phyloP scores from a whole-genome alignment of 2,888 invertebrate genomes.

The Protonemura montana region DNA sequence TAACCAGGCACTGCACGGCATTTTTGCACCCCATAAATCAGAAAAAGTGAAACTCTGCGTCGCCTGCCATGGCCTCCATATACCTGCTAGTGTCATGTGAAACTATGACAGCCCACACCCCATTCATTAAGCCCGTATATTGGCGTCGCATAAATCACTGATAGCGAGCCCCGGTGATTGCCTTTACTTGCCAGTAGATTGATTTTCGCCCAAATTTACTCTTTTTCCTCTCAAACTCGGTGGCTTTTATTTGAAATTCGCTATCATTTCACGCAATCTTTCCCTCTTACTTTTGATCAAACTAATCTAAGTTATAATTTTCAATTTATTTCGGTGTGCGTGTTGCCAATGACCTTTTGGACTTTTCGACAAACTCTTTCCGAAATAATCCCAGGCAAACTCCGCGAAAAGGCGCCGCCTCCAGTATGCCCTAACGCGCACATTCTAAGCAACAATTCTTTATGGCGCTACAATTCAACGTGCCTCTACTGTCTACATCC shows the following conservation, averaged over 20 bases:
- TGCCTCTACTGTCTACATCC: neutral
- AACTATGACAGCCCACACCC: neutral
- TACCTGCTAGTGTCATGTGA: neutral
- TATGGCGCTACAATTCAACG: neutral
- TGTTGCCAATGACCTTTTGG: neutral
- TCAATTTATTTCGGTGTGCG: neutral
- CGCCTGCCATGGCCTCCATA: neutral
- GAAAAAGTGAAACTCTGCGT: neutral
- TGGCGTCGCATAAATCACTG: neutral
- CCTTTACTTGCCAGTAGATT: neutral
- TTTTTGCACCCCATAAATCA: neutral
- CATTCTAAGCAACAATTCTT: neutral
- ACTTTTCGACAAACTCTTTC: neutral
- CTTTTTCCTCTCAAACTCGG: neutral
- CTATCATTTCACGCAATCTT: neutral
- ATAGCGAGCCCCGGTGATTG: neutral
- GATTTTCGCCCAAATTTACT: neutral
- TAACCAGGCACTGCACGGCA: neutral
- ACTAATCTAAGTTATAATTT: neutral
- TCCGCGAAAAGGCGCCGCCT: too few relatives aligned
- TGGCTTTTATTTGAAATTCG: neutral
- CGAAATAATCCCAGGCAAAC: too few relatives aligned
- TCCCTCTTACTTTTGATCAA: neutral
- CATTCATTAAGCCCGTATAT: conserved; percentile 5
- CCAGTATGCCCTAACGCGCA: too few relatives aligned